Evolutionary conservation across 2,113 vertebrate species (phyloP), one percentile per base, ranked within the genome.

Genomic region (Scophthalmus maximus): DNA sequence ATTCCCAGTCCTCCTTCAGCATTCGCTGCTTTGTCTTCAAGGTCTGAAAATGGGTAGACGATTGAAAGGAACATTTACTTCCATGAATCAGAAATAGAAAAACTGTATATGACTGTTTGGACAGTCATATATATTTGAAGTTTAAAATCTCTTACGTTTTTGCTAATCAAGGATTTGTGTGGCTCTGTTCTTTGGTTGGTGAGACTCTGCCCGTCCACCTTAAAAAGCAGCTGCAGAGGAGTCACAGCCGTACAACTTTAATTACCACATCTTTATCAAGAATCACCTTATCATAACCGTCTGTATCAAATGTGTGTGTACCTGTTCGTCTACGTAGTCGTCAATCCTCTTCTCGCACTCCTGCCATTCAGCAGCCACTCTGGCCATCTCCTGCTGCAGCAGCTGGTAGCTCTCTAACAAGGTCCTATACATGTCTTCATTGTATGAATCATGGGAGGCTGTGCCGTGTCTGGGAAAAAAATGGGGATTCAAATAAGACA

Each of bases 241-340:
- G 23, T 23, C 42, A 71, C 27, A 73, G 18, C 6, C 4, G 11
- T 25, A 27, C 2, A 74, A 18, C 34, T 53, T 64, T 14, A 32
- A 36, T 44, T 22, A 17, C 26, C 18, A 8, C 3, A 3, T 14
- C 12, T 55, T 34, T 2, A 65, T 7, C 38, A 49, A 55, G 6
- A 22, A 52, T 1, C 46, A 34, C 2, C 1, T 17, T 55, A 17
- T 23, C 22, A 34, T 9, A 34, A 15, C 10, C 47, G 47, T 23
- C 6, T 59, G 6, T 5, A 9, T 30, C n/a, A 30, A 15, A 47
- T 40, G 9, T 22, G 30, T 56, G 26, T 2, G 2, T 83, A 98
- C 98, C 97, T 99, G 97, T 73, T 99, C 97, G 72, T 97, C 98
- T 30, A 99, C 97, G 15, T 99, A 99, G 86, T 98, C 95, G 38